Conservation (phyloP, 2,888 invertebrate genomes). For the Smittia sp. region DNA sequence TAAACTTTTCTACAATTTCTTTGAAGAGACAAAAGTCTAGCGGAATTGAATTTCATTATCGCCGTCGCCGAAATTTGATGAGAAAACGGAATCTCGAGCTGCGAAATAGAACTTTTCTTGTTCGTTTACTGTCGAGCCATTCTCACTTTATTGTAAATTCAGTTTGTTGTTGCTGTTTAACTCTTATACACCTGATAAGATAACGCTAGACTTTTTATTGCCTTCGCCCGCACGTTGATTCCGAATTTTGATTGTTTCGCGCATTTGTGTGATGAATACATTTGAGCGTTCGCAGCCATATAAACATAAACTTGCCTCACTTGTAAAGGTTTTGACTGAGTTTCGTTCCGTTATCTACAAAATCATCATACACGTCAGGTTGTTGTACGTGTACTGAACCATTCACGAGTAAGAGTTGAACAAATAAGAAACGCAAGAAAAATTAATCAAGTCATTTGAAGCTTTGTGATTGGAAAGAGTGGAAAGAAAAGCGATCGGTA, state of each 20-base stretch:
- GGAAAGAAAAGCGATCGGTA: too few species aligned
- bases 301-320: conserved; percentile 15
- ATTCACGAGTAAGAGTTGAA: conserved; percentile 22
- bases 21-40: too few species aligned
- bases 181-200: conserved; percentile 27
- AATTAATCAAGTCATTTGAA: conserved; percentile 41
- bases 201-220: conserved; percentile 6
- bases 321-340: background rate
- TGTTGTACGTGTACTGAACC: conserved; percentile 17
- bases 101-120: too few species aligned
- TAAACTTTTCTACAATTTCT: too few species aligned
- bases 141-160: background rate
- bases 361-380: conserved; percentile 34
- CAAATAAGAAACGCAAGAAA: conserved; percentile 37
- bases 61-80: background rate
- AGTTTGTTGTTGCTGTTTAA: background rate
- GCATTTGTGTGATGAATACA: conserved; percentile 13
- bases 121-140: background rate
- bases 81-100: too few species aligned
- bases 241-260: conserved; percentile 21
- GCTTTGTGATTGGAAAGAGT: conserved; percentile 40
- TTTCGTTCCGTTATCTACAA: conserved; percentile 34
- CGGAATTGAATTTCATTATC: too few species aligned
- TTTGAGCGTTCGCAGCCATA: background rate
- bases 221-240: background rate